These are phyloP conservation scores for Trissoscelio sp. DNA, from an alignment of 2,888 invertebrate species.

Conservation along the genomic window DNA sequence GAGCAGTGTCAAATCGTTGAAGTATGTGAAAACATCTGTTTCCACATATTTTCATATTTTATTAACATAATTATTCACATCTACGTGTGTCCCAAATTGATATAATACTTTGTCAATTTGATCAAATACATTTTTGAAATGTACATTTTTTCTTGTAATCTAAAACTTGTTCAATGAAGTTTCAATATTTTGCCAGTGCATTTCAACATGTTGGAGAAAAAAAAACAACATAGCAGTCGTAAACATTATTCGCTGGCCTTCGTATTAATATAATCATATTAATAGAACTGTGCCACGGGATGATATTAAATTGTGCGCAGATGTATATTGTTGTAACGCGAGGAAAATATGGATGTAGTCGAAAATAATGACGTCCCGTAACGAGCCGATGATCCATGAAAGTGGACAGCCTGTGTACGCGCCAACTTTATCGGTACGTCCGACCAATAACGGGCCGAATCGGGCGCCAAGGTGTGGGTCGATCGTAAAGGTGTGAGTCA, in stretches of 20 bases:
- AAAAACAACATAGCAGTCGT: too few species aligned
- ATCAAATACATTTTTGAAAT: background rate
- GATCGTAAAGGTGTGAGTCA: constrained; percentile 75
- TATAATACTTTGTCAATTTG: constrained; percentile 5
- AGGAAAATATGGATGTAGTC: constrained; percentile 54
- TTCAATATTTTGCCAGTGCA: constrained; percentile 25
- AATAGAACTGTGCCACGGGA: constrained; percentile 64
- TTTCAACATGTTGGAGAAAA: too few species aligned
- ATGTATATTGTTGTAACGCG: constrained; percentile 58
- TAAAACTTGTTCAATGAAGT: background rate
- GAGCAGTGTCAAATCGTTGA: constrained; percentile 1
- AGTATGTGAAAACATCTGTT: constrained; percentile 48
- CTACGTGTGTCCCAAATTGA: constrained; percentile 5
- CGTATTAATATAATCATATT: constrained; percentile 26
- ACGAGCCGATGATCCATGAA: constrained; percentile 70
- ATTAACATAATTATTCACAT: constrained; percentile 41
- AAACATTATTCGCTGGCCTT: constrained; percentile 49
- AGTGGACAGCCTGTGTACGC: constrained; percentile 63
- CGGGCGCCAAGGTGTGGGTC: constrained; percentile 69
- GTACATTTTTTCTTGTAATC: background rate
- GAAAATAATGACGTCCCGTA: constrained; percentile 62
- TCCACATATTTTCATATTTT: constrained; percentile 41
- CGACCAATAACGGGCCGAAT: constrained; percentile 63
- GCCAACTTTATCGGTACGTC: constrained; percentile 63
- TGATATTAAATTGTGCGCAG: constrained; percentile 60